These are phyloP conservation scores for Euleptes europaea DNA, from an alignment of 2,113 vertebrate genomes.

Conservation along the genomic window DNA sequence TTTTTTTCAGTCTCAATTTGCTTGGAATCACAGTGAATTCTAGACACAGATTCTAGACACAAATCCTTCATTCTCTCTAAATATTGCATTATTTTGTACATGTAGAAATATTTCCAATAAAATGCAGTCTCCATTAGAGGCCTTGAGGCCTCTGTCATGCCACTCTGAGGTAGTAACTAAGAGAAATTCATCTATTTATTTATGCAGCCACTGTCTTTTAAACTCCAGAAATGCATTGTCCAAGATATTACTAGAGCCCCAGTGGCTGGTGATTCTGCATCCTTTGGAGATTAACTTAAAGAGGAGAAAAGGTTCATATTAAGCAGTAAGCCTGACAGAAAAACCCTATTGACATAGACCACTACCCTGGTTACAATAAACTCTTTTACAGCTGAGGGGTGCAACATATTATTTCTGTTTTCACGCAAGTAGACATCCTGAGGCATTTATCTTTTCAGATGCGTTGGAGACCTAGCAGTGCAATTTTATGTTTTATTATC, in stretches of 20 bases:
- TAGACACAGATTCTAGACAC: no score
- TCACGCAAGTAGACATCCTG: slow-evolving; percentile 27
- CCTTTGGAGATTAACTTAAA: not conserved
- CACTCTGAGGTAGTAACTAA: not conserved
- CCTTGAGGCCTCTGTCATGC: not conserved
- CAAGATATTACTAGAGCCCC: not conserved
- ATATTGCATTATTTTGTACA: not conserved
- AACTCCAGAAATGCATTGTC: not conserved
- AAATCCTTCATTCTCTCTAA: not conserved
- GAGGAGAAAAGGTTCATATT: not conserved
- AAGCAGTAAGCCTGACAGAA: slow-evolving; percentile 3
- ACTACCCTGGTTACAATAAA: slow-evolving; percentile 34
- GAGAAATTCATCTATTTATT: not conserved
- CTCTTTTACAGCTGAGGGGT: slow-evolving; percentile 18
- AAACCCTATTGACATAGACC: slow-evolving; percentile 8
- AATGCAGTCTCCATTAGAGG: fast-evolving
- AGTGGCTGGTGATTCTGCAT: not conserved
- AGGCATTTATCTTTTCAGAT: slow-evolving; percentile 30
- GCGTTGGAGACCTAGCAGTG: not conserved
- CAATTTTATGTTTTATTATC: slow-evolving; percentile 51
- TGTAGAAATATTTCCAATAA: not conserved
- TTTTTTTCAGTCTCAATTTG: not conserved
- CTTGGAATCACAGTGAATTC: not conserved
- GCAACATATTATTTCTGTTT: slow-evolving; percentile 17
- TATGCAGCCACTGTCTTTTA: not conserved